A percentile compares a stretch with the other conserved stretches of the same genome.
These are phyloP conservation scores for Rhineura floridana DNA, from an alignment of 2,113 vertebrate species.

Conservation along the genomic window DNA sequence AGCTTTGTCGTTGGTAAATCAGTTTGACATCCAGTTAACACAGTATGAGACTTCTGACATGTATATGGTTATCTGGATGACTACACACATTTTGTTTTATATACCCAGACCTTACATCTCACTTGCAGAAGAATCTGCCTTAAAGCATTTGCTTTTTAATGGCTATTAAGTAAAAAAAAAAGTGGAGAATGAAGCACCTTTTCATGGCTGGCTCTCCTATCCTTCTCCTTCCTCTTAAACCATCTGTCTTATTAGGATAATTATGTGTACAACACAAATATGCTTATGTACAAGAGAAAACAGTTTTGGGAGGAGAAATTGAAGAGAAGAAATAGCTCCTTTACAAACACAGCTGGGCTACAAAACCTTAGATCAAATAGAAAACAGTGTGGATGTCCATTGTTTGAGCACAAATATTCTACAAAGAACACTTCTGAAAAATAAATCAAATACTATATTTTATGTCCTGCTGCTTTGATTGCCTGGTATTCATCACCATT, in stretches of 20 bases:
- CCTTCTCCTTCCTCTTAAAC: not conserved
- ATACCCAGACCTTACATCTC: slow-evolving; percentile 18
- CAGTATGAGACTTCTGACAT: not conserved
- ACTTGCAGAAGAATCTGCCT: slow-evolving; percentile 27
- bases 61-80: not conserved
- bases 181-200: not conserved
- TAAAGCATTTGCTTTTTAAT: slow-evolving; percentile 13
- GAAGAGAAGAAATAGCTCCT: not conserved
- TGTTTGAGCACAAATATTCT: not conserved
- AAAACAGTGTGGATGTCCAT: not conserved
- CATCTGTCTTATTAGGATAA: not conserved
- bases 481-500: slow-evolving; percentile 7
- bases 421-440: not conserved
- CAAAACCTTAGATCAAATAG: not conserved
- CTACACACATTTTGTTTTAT: not conserved
- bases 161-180: not conserved
- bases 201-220: not conserved
- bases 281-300: not conserved
- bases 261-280: not conserved
- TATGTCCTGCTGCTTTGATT: not conserved
- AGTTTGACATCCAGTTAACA: too few species aligned
- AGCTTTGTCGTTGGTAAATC: not conserved
- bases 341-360: not conserved
- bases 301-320: not conserved
- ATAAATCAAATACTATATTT: slow-evolving; percentile 9